Evolutionary conservation across 2,888 invertebrate genomes (phyloP).

Genomic region (Phyllotreta cruciferae): DNA sequence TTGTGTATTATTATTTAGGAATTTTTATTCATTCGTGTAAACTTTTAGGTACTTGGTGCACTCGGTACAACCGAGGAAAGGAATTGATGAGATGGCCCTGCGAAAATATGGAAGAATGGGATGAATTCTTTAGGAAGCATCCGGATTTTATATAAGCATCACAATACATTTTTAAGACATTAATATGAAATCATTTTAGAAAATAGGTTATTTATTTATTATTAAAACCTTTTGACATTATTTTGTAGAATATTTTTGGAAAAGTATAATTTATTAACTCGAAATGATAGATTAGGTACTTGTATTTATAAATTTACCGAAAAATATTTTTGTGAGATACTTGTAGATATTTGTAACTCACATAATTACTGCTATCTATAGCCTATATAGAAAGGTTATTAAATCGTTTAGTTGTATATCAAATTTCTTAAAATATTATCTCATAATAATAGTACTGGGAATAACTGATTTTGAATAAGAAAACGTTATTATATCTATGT

Average conservation of each 20-base stretch:
- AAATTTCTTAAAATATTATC: too few relatives aligned
- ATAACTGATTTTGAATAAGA: too few relatives aligned
- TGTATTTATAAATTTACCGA: too few relatives aligned
- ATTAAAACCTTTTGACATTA: background rate
- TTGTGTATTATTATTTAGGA: background rate
- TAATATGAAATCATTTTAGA: background rate
- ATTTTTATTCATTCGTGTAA: background rate
- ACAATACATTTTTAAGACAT: slow-evolving; percentile 1
- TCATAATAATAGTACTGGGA: too few relatives aligned
- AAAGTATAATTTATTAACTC: background rate
- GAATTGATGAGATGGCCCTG: slow-evolving; percentile 54
- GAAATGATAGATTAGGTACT: too few relatives aligned
- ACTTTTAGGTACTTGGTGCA: slow-evolving; percentile 52
- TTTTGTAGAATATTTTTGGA: background rate
- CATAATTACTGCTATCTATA: too few relatives aligned
- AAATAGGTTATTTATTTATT: too few relatives aligned
- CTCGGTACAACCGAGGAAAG: slow-evolving; percentile 50
- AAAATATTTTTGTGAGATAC: too few relatives aligned
- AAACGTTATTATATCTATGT: too few relatives aligned
- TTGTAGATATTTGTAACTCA: too few relatives aligned
- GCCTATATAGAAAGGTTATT: too few relatives aligned
- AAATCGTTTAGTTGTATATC: too few relatives aligned
- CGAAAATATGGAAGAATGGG: slow-evolving; percentile 53
- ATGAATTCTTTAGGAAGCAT: slow-evolving; percentile 50
- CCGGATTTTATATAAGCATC: slow-evolving; percentile 46